Evolutionary conservation across 2,797 vertebrate genomes (phyloP).

Genomic region (Pseudochaenichthys georgianus): DNA sequence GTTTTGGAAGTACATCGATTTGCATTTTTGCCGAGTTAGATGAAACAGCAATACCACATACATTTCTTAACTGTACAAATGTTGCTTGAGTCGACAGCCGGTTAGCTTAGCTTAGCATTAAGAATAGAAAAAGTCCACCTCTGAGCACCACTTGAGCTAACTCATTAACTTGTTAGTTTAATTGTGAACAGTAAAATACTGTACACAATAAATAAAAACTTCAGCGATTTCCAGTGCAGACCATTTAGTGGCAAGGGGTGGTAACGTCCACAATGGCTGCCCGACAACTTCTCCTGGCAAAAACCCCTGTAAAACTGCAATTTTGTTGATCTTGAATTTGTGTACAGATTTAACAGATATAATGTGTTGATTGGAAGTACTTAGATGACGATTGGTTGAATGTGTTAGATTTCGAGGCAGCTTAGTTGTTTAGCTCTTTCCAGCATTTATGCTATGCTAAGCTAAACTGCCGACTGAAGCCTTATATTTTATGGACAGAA

Average conservation of each 20-base stretch:
- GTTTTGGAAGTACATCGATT: neutral
- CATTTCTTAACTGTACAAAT: neutral
- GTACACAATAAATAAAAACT: neutral
- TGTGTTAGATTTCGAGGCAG: neutral
- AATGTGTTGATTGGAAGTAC: neutral
- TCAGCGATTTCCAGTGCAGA: neutral
- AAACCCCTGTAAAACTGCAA: neutral
- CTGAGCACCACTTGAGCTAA: no score
- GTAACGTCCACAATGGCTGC: neutral
- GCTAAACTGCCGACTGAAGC: neutral
- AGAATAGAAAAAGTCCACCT: neutral
- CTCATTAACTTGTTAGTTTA: neutral
- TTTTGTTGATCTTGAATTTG: neutral
- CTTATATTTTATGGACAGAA: neutral
- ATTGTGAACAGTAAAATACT: neutral
- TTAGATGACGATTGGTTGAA: neutral
- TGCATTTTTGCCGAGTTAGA: neutral
- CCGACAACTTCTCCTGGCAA: neutral
- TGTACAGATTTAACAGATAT: neutral
- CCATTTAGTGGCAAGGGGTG: neutral
- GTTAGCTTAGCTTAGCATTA: conserved; percentile 7
- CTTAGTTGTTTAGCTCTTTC: neutral
- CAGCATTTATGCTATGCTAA: neutral
- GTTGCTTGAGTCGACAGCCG: neutral
- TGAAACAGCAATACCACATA: neutral